Evolutionary conservation across 2,113 vertebrate species (phyloP).

Genomic region (Ctenomys sociabilis): DNA sequence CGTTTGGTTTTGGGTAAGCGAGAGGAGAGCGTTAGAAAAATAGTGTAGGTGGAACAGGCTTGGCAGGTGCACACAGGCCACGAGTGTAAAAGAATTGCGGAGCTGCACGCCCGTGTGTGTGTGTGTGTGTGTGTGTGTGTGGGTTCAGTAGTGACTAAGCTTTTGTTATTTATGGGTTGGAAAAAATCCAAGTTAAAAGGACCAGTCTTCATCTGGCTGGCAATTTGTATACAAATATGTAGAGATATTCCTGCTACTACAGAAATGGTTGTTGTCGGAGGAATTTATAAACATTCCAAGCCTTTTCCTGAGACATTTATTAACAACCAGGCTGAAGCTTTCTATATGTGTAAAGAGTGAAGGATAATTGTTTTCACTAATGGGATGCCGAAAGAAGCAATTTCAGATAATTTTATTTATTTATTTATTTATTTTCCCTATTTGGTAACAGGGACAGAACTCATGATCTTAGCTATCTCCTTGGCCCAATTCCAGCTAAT

Average conservation of each 20-base stretch:
- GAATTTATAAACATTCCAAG: not conserved
- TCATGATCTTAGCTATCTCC: too few relatives aligned
- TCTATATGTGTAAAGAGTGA: not conserved
- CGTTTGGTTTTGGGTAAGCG: not conserved
- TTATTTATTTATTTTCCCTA: too few relatives aligned
- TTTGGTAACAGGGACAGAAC: too few relatives aligned
- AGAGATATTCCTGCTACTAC: not conserved
- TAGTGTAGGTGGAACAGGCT: not conserved
- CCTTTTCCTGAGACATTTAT: not conserved
- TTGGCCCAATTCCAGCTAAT: not conserved
- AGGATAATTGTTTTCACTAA: not conserved
- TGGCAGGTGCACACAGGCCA: not conserved
- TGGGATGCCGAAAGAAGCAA: not conserved
- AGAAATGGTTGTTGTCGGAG: not conserved
- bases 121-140: not conserved
- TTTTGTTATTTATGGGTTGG: not conserved
- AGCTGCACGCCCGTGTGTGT: too few relatives aligned
- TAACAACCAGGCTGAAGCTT: not conserved
- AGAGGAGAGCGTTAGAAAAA: not conserved
- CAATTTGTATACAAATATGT: not conserved
- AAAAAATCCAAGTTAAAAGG: not conserved
- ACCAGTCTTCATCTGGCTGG: not conserved
- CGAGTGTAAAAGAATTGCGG: not conserved
- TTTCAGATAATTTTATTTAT: not conserved
- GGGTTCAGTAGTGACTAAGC: not conserved